These are phyloP conservation scores for Belgica antarctica DNA, from an alignment of 2,888 invertebrate genomes.

Conservation along the genomic window DNA sequence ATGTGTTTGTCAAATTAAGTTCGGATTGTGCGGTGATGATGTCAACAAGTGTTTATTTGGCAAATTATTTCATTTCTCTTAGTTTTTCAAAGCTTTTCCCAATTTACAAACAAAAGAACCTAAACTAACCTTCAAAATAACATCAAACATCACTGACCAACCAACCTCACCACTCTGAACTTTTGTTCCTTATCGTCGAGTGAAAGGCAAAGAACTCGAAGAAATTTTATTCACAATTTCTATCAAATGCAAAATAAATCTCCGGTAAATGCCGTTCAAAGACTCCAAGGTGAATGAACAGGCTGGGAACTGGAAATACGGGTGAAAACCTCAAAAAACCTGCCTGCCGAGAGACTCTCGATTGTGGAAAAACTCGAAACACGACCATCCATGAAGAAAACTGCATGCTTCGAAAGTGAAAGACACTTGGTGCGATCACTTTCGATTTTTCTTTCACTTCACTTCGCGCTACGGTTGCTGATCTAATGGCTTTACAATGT, in stretches of 20 bases:
- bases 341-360: not conserved
- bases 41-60: too few relatives aligned
- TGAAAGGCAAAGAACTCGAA: too few relatives aligned
- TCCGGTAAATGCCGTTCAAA: not conserved
- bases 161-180: too few relatives aligned
- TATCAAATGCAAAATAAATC: not conserved
- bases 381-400: not conserved
- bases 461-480: slow-evolving; percentile 22
- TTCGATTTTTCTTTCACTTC: slow-evolving; percentile 37
- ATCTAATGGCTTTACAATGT: slow-evolving; percentile 25
- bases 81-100: too few relatives aligned
- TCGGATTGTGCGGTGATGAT: not conserved
- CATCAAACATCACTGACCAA: too few relatives aligned
- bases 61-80: too few relatives aligned
- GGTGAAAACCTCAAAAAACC: not conserved
- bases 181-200: too few relatives aligned
- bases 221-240: not conserved
- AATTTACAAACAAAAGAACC: too few relatives aligned
- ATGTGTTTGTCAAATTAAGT: too few relatives aligned
- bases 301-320: not conserved
- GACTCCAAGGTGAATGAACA: slow-evolving; percentile 41
- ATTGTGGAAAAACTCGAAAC: slow-evolving; percentile 21
- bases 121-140: too few relatives aligned
- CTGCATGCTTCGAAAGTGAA: slow-evolving; percentile 30
- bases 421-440: slow-evolving; percentile 39